These are phyloP conservation scores for Cheirogaleus medius DNA, from an alignment of 2,113 vertebrate genomes.

Conservation along the genomic window DNA sequence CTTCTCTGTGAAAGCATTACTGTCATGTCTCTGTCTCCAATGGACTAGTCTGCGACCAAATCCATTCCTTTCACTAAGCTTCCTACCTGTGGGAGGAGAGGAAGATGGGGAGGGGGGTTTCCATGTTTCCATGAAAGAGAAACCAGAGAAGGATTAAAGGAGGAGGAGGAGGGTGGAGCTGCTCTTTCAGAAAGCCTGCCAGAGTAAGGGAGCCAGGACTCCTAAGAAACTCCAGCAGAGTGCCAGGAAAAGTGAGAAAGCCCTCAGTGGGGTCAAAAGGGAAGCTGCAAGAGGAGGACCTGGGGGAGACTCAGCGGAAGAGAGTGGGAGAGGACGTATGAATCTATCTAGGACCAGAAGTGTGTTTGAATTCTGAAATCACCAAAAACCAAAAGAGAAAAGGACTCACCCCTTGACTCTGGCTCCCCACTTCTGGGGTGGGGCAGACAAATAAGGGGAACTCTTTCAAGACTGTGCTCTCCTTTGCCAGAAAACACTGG, in stretches of 20 bases:
- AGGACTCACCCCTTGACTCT: neutral
- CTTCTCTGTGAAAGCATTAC: neutral
- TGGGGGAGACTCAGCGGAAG: neutral
- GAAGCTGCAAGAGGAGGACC: constrained; percentile 64
- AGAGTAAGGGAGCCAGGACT: constrained; percentile 34
- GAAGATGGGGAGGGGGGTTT: neutral
- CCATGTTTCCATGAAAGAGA: constrained; percentile 35
- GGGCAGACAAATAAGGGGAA: constrained; percentile 2
- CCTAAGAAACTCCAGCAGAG: neutral
- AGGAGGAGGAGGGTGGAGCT: neutral
- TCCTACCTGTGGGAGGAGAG: neutral
- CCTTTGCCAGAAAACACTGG: constrained; percentile 64
- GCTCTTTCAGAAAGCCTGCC: constrained; percentile 67
- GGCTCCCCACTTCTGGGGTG: neutral
- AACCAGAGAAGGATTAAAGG: constrained; percentile 15
- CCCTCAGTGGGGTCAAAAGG: constrained; percentile 65
- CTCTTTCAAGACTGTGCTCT: constrained; percentile 39
- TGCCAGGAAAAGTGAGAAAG: constrained; percentile 50
- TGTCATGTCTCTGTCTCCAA: neutral
- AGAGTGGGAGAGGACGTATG: neutral
- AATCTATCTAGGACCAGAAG: neutral
- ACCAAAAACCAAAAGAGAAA: constrained; percentile 19
- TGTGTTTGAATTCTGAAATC: constrained; percentile 41
- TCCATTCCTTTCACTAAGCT: neutral
- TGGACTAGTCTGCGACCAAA: neutral